These are phyloP conservation scores for Chrysemys picta DNA, from an alignment of 2,113 vertebrate genomes.

Conservation along the genomic window DNA sequence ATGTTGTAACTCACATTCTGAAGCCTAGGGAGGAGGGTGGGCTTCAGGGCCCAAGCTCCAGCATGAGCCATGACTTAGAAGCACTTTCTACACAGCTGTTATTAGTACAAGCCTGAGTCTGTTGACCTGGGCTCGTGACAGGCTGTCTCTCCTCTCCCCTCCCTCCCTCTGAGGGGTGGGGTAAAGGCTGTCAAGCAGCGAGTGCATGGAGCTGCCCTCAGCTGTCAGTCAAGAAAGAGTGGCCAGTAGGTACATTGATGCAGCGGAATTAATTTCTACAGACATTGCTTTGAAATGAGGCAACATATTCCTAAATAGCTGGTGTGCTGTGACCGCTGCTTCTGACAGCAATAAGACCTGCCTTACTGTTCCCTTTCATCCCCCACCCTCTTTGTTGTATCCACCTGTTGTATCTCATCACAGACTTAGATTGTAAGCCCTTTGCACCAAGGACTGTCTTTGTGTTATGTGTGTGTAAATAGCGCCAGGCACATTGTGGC, in stretches of 20 bases:
- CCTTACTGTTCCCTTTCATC: background rate
- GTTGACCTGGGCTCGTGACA: background rate
- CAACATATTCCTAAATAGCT: background rate
- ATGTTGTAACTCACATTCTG: background rate
- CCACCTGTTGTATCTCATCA: background rate
- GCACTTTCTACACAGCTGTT: background rate
- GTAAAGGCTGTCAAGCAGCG: background rate
- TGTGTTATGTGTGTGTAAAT: background rate
- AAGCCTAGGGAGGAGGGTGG: background rate
- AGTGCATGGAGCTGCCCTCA: background rate
- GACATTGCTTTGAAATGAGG: background rate
- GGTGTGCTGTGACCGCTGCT: background rate
- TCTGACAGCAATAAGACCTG: background rate
- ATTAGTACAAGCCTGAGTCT: background rate
- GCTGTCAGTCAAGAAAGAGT: background rate
- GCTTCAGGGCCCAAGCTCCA: too few relatives aligned
- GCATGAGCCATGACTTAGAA: background rate
- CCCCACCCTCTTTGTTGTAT: background rate
- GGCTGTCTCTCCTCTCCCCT: background rate
- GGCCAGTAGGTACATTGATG: background rate
- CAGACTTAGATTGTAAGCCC: background rate
- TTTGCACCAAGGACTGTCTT: background rate
- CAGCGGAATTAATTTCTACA: background rate
- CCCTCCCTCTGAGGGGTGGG: background rate
- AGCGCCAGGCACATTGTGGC: background rate